A percentile compares a stretch with the other conserved stretches of the same genome.
These are phyloP conservation scores for Euphydryas editha DNA, from an alignment of 2,888 invertebrate genomes.

Conservation along the genomic window DNA sequence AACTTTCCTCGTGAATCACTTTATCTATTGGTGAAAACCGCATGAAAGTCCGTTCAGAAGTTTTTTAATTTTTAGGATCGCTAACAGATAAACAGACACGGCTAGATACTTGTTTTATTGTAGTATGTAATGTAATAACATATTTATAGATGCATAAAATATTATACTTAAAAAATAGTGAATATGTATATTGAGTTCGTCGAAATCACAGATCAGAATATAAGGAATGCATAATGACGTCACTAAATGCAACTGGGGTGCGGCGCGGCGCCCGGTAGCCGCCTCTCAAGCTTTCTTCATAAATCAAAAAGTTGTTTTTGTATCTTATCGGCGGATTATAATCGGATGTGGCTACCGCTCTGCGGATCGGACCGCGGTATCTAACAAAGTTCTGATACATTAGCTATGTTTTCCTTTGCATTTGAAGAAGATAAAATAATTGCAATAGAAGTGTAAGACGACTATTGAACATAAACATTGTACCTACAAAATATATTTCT, in stretches of 20 bases:
- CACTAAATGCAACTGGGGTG: constrained; percentile 56
- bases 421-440: too few species aligned
- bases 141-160: too few species aligned
- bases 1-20: too few species aligned
- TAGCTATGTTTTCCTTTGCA: constrained; percentile 16
- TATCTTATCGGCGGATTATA: constrained; percentile 80
- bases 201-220: neutral
- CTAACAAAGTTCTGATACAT: constrained; percentile 46
- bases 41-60: too few species aligned
- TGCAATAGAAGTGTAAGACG: neutral
- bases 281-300: constrained; percentile 76
- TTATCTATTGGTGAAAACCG: too few species aligned
- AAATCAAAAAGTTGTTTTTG: constrained; percentile 82
- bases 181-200: constrained; percentile 18
- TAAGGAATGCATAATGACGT: constrained; percentile 46
- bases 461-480: neutral
- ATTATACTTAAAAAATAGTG: too few species aligned
- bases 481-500: neutral
- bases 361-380: constrained; percentile 47
- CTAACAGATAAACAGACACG: too few species aligned
- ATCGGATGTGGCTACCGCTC: constrained; percentile 77
- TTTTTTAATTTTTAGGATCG: too few species aligned
- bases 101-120: too few species aligned
- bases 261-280: constrained; percentile 73
- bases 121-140: too few species aligned